Conservation (phyloP, 2,888 invertebrate species). For the Morpho helenor region DNA sequence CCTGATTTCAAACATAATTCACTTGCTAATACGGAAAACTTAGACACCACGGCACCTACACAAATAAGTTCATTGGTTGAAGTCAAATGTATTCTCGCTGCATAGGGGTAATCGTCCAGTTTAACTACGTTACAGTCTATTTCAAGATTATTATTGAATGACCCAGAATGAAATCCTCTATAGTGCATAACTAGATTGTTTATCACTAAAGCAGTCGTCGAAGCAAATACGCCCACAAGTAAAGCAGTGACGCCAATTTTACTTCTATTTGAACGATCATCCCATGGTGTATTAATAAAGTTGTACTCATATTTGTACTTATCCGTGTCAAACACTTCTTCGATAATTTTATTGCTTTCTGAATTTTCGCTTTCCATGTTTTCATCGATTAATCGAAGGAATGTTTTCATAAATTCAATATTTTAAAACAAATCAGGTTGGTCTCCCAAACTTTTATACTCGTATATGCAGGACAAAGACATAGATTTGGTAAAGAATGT, state of each 20-base stretch:
- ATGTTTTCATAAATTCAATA: too few species aligned
- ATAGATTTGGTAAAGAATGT: too few species aligned
- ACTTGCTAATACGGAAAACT: conserved; percentile 48
- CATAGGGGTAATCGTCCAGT: conserved; percentile 47
- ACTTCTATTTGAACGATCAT: conserved; percentile 52
- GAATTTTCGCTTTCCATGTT: conserved; percentile 33
- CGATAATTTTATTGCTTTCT: conserved; percentile 42
- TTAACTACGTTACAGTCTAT: conserved; percentile 51
- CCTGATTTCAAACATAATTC: conserved; percentile 55
- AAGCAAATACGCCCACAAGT: conserved; percentile 47
- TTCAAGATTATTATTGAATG: conserved; percentile 29
- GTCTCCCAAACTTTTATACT: not conserved
- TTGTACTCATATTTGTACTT: conserved; percentile 48
- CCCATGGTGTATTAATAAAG: conserved; percentile 62
- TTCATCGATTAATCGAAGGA: too few species aligned
- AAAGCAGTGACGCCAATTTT: conserved; percentile 52
- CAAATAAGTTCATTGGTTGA: conserved; percentile 53
- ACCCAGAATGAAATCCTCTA: conserved; percentile 31
- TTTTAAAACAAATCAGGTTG: not conserved
- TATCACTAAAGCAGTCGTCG: conserved; percentile 44
- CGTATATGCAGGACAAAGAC: too few species aligned
- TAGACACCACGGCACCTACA: conserved; percentile 56
- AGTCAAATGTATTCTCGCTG: conserved; percentile 55
- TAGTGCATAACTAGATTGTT: conserved; percentile 55
- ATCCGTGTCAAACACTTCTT: conserved; percentile 33